These are phyloP conservation scores for Arion vulgaris DNA, from an alignment of 1,140 invertebrate species.

Conservation along the genomic window DNA sequence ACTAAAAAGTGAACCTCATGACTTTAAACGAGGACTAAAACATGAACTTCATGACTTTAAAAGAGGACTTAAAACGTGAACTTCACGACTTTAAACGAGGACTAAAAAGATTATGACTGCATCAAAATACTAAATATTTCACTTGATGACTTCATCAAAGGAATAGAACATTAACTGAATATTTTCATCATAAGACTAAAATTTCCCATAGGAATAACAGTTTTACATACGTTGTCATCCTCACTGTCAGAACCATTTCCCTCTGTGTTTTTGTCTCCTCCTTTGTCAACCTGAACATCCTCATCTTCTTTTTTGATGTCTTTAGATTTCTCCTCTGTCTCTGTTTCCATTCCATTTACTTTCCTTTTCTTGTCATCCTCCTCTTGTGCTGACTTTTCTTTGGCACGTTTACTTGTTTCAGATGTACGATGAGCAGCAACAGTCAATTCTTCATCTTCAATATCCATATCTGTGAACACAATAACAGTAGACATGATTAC, in stretches of 20 bases:
- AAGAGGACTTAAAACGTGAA: no score
- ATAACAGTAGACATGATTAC: background rate
- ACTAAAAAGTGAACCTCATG: no score
- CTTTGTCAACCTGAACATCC: conserved; percentile 6
- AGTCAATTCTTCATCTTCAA: conserved; percentile 48
- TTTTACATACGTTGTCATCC: conserved; percentile 47
- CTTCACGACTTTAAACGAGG: no score
- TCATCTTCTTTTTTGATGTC: conserved; percentile 20
- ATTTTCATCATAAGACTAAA: background rate
- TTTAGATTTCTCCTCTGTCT: conserved; percentile 16
- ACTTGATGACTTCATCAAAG: no score
- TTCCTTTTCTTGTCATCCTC: conserved; percentile 19
- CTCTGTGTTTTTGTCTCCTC: background rate
- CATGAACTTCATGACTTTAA: no score
- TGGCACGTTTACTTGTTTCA: conserved; percentile 46
- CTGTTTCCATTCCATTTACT: conserved; percentile 45
- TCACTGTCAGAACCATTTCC: conserved; percentile 37
- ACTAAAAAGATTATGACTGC: no score
- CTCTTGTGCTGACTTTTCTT: conserved; percentile 42
- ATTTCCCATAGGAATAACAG: no score
- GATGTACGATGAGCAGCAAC: conserved; percentile 38
- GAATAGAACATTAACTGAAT: no score
- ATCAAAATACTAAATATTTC: no score
- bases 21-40: no score
- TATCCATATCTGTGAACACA: conserved; percentile 50